Percentiles rank a stretch among this genome's conserved stretches.
Conservation (phyloP, 2,113 vertebrate genomes). For the Saiga tatarica region DNA sequence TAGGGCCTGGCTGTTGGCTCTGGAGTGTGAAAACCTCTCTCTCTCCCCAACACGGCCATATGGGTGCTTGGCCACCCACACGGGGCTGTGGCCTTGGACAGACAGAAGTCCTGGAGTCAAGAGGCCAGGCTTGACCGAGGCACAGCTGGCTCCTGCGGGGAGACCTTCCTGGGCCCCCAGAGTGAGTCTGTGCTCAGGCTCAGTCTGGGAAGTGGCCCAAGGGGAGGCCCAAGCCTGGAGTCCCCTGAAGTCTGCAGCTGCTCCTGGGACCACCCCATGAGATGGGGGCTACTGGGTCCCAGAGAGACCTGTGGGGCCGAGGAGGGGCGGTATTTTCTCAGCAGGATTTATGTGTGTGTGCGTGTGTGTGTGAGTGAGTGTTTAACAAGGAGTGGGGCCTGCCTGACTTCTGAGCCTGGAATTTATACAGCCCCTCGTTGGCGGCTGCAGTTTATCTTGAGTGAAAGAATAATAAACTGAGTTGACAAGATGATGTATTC, state of each 20-base stretch:
- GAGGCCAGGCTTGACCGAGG: slow-evolving; percentile 12
- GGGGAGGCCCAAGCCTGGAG: neutral
- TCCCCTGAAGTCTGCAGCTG: slow-evolving; percentile 80
- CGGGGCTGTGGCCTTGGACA: neutral
- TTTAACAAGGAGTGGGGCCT: slow-evolving; percentile 80
- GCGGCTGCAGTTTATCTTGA: slow-evolving; percentile 84
- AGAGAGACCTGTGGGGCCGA: slow-evolving; percentile 61
- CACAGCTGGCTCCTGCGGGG: slow-evolving; percentile 33
- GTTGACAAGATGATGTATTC: slow-evolving; percentile 84
- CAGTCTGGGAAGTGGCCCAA: neutral
- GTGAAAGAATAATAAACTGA: slow-evolving; percentile 84
- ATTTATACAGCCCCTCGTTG: slow-evolving; percentile 84
- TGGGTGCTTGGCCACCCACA: slow-evolving; percentile 65
- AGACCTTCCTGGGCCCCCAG: neutral
- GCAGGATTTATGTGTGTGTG: slow-evolving; percentile 78
- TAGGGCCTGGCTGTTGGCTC: neutral
- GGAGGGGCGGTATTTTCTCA: slow-evolving; percentile 70
- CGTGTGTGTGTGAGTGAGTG: slow-evolving; percentile 70
- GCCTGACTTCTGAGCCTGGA: slow-evolving; percentile 79
- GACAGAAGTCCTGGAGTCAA: slow-evolving; percentile 56
- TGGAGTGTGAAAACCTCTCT: neutral
- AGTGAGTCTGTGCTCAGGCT: neutral
- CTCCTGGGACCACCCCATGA: slow-evolving; percentile 81
- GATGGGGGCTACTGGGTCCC: slow-evolving; percentile 77
- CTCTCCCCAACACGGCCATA: neutral